Percentiles rank a stretch among this genome's conserved stretches.
Evolutionary conservation across 23 tunicate species (phyloP).

Genomic region (Trididemnum nubilum): DNA sequence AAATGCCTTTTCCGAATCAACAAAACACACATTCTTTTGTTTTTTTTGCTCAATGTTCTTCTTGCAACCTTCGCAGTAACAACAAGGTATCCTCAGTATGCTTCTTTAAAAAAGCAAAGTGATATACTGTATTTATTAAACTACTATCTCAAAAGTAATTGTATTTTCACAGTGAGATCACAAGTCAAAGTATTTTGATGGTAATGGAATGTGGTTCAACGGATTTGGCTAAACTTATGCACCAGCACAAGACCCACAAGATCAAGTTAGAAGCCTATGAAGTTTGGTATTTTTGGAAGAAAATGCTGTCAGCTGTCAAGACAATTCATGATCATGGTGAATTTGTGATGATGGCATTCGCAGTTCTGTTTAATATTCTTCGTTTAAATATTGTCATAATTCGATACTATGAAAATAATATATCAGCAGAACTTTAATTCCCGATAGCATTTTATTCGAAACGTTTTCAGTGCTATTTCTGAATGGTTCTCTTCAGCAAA

Average conservation of each 20-base stretch:
- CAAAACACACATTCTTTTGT: no score
- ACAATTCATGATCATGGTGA: slow-evolving; percentile 78
- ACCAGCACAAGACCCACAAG: slow-evolving; percentile 23
- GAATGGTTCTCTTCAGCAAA: no score
- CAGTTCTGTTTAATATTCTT: no score
- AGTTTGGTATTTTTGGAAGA: slow-evolving; percentile 63
- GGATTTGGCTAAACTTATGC: slow-evolving; percentile 53
- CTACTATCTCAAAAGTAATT: background rate
- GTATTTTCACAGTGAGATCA: slow-evolving; percentile 34
- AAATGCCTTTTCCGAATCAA: no score
- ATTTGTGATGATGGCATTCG: no score
- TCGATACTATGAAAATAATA: no score
- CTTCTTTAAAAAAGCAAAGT: background rate
- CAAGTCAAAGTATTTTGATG: slow-evolving; percentile 28
- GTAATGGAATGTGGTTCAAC: slow-evolving; percentile 85
- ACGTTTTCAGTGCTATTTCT: no score
- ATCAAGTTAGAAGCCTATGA: slow-evolving; percentile 43
- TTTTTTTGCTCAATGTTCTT: background rate
- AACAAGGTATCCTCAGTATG: background rate
- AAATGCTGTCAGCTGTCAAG: slow-evolving; percentile 73
- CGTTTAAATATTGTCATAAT: no score
- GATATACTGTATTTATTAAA: background rate
- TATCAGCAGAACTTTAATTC: no score
- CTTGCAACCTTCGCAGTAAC: background rate
- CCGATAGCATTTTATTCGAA: no score